Evolutionary conservation across 2,888 invertebrate species (phyloP).

Genomic region (Dicroscelio sp.): DNA sequence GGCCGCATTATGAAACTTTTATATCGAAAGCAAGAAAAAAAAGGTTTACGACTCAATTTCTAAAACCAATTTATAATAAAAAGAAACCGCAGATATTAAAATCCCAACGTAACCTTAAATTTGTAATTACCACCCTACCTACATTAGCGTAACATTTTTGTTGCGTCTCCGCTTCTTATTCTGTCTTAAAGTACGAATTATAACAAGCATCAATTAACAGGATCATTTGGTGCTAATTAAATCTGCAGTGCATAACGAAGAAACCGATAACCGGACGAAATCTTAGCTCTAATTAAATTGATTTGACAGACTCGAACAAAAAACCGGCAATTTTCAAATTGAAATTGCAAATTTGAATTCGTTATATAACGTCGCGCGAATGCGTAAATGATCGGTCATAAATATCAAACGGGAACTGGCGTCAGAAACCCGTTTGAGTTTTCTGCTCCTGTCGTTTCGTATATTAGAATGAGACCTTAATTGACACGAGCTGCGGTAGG

Average conservation of each 20-base stretch:
- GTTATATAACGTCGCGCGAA: constrained; percentile 32
- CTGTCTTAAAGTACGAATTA: background rate
- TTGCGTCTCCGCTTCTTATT: background rate
- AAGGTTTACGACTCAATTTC: too few species aligned
- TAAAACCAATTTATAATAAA: too few species aligned
- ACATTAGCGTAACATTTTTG: background rate
- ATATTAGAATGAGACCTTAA: constrained; percentile 76
- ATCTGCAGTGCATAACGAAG: background rate
- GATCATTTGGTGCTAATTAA: background rate
- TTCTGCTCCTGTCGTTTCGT: constrained; percentile 72
- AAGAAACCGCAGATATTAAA: too few species aligned
- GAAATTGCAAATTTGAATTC: constrained; percentile 42
- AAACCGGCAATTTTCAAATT: background rate
- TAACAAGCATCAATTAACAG: background rate
- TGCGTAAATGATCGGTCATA: constrained; percentile 69
- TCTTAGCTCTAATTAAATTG: constrained; percentile 26
- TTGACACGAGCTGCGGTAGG: constrained; percentile 80
- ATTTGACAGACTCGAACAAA: constrained; percentile 1
- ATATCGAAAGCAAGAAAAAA: too few species aligned
- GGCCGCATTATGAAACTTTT: too few species aligned
- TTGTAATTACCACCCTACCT: too few species aligned
- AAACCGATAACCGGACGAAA: constrained; percentile 24
- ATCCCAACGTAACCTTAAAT: too few species aligned
- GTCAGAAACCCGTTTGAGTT: constrained; percentile 72
- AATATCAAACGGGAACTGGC: constrained; percentile 51